A percentile compares a stretch with the other conserved stretches of the same genome.
These are phyloP conservation scores for Cistogaster globosa DNA, from an alignment of 2,888 invertebrate species.

Conservation along the genomic window DNA sequence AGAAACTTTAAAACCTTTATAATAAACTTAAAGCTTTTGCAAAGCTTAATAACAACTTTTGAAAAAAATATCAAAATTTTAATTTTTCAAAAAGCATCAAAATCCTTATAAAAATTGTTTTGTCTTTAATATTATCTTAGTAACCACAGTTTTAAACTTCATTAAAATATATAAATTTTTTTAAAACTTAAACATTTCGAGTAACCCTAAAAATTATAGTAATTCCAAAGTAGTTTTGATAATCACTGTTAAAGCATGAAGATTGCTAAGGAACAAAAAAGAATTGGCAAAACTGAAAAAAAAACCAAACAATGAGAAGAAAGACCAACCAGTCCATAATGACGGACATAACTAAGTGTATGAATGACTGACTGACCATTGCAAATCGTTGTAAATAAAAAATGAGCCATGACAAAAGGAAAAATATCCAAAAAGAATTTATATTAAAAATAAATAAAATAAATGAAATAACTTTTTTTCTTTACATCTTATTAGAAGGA, in stretches of 20 bases:
- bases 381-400: conserved; percentile 66
- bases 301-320: conserved; percentile 4
- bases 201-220: conserved; percentile 25
- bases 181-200: not conserved
- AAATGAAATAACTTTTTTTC: conserved; percentile 23
- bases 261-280: conserved; percentile 29
- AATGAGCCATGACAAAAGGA: conserved; percentile 69
- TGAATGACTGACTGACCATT: conserved; percentile 65
- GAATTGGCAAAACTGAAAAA: not conserved
- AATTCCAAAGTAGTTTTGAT: conserved; percentile 57
- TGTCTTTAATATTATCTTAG: no score
- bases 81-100: no score
- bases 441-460: conserved; percentile 36
- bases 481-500: conserved; percentile 50
- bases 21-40: no score
- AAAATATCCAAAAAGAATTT: conserved; percentile 59
- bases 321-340: conserved; percentile 21
- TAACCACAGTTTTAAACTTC: no score
- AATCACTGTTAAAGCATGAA: conserved; percentile 49
- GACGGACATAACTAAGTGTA: conserved; percentile 40
- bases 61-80: no score
- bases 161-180: no score
- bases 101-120: no score
- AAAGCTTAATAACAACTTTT: no score
- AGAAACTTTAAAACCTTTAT: no score